phyloP scores from a whole-genome alignment of 2,797 vertebrate species.

The Danio choprae region DNA sequence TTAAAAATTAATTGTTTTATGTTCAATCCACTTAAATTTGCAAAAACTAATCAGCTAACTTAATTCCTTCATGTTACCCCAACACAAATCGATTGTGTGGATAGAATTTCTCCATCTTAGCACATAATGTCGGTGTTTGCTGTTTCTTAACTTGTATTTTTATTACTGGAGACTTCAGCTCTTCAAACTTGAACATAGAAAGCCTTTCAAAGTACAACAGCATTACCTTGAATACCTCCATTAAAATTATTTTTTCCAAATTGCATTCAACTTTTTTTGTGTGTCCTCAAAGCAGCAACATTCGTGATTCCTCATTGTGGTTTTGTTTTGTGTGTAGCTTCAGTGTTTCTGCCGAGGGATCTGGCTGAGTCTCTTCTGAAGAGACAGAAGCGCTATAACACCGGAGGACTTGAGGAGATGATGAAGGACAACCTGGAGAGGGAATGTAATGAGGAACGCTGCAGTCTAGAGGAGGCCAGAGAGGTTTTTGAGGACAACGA shows the following conservation, averaged over 20 bases:
- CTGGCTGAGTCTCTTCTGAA: constrained; percentile 78
- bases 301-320: constrained; percentile 28
- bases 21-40: too few species aligned
- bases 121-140: too few species aligned
- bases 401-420: constrained; percentile 84
- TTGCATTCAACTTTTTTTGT: background rate
- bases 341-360: constrained; percentile 82
- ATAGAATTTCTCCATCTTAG: too few species aligned
- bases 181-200: background rate
- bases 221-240: background rate
- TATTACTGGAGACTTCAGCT: too few species aligned
- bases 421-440: constrained; percentile 86
- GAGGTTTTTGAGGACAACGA: constrained; percentile 91
- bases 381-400: constrained; percentile 84
- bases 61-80: too few species aligned
- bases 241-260: too few species aligned
- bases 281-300: background rate
- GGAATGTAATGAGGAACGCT: constrained; percentile 91
- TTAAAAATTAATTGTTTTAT: too few species aligned
- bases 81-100: too few species aligned
- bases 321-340: constrained; percentile 55
- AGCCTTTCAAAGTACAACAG: constrained; percentile 3
- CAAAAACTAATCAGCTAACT: too few species aligned
- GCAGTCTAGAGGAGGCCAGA: constrained; percentile 89
- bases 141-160: too few species aligned